Conservation (phyloP, 2,888 invertebrate species). For the Uloborus plumipes region DNA sequence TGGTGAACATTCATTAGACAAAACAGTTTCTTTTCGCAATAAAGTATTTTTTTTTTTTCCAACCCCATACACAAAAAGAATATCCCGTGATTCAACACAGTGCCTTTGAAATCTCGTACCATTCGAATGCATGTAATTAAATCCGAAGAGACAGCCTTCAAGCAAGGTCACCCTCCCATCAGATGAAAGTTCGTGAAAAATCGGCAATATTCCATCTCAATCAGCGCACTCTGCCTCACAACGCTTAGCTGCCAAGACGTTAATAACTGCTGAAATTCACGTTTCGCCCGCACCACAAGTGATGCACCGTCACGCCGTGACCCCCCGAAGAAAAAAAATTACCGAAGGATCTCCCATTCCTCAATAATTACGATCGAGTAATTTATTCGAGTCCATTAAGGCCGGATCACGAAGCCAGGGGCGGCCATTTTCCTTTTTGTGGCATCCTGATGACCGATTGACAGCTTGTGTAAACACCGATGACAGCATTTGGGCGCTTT, state of each 20-base stretch:
- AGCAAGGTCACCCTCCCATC: no score
- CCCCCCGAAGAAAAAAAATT: conserved; percentile 5
- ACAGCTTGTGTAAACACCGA: conserved; percentile 51
- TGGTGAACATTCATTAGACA: no score
- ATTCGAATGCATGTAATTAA: no score
- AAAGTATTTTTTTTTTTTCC: no score
- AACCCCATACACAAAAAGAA: no score
- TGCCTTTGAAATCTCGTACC: no score
- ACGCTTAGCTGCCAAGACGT: background rate
- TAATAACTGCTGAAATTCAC: conserved; percentile 19
- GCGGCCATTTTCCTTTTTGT: background rate
- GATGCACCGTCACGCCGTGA: conserved; percentile 33
- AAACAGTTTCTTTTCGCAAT: no score
- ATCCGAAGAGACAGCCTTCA: no score
- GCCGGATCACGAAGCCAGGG: background rate
- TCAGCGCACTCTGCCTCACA: background rate
- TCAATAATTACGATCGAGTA: conserved; percentile 44
- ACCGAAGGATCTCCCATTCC: conserved; percentile 25
- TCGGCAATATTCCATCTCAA: no score
- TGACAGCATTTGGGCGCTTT: conserved; percentile 23
- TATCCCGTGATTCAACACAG: no score
- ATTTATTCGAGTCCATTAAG: conserved; percentile 43
- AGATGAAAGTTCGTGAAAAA: no score
- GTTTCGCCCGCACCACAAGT: conserved; percentile 22
- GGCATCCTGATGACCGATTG: conserved; percentile 26